Evolutionary conservation across 2,888 invertebrate species (phyloP).

Genomic region (Sericinus montela): DNA sequence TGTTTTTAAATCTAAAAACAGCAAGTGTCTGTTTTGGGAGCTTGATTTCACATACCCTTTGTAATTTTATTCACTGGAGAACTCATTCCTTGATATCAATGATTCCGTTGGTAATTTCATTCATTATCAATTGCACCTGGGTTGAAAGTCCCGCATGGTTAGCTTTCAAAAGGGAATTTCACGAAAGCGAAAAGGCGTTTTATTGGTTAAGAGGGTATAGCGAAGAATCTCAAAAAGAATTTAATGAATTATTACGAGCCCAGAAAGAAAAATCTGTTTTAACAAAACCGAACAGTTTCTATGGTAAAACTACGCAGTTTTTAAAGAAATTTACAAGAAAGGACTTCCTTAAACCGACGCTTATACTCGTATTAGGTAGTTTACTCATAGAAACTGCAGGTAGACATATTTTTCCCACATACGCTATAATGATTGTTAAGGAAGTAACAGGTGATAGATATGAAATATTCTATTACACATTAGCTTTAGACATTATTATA

Average conservation of each 20-base stretch:
- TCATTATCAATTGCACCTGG: constrained; percentile 53
- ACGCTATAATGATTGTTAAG: constrained; percentile 47
- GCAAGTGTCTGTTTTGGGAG: constrained; percentile 42
- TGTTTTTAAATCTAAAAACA: constrained; percentile 50
- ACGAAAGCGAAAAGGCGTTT: constrained; percentile 69
- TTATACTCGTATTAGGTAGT: constrained; percentile 35
- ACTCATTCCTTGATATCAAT: constrained; percentile 37
- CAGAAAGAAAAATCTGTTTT: constrained; percentile 34
- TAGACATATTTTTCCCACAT: constrained; percentile 49
- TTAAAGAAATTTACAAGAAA: constrained; percentile 39
- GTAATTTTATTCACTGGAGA: constrained; percentile 39
- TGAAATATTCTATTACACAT: constrained; percentile 41
- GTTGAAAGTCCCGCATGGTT: constrained; percentile 83
- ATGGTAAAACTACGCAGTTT: constrained; percentile 24
- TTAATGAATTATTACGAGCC: constrained; percentile 38
- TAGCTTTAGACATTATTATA: constrained; percentile 47
- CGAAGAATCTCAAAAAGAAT: constrained; percentile 31
- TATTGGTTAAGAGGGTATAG: constrained; percentile 67
- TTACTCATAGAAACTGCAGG: constrained; percentile 46
- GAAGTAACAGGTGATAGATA: constrained; percentile 39
- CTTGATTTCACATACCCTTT: constrained; percentile 37
- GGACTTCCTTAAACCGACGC: constrained; percentile 46
- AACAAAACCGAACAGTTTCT: constrained; percentile 17
- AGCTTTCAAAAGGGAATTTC: constrained; percentile 62
- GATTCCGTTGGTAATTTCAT: constrained; percentile 34